Evolutionary conservation across 2,888 invertebrate species (phyloP), one percentile per base, ranked within the genome.

Genomic region (Drosophila subsilvestris): DNA sequence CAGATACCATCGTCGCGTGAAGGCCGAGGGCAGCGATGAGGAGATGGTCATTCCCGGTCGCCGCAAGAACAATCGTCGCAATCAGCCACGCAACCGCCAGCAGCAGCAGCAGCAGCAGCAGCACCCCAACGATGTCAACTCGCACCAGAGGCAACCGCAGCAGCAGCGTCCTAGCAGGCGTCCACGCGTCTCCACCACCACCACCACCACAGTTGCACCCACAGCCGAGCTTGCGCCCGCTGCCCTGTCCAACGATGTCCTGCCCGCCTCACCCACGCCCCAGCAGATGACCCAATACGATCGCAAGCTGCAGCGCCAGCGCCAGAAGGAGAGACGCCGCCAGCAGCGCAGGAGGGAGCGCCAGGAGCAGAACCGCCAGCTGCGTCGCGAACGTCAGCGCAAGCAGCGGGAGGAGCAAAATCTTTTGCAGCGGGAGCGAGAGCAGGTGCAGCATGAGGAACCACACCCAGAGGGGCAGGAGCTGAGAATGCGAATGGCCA

Each of bases 11-110:
- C 88, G 90, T 14, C 83, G 88, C 22, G 89, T 91, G 4, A 89
- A 88, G 70, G 89, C 91, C 27, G 83, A 82, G 54, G 90, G 85
- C 66, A 91, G 90, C 57, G 78, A 75, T 17, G 91, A 90, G 74
- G 88, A 86, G 53, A 91, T 91, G 78, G 48, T 79, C n/a, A 82
- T 91, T 9, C 83, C 88, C 0, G 58, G 37, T 2, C 68, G 74
- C 7, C 57, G 57, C 25, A 71, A 73, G 18, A 79, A 69, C 45
- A 54, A 5, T 27, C 76, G 79, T 17, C 76, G 79, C 1, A 67
- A 66, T n/a, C 76, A 56, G 7, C 48, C 51, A 14, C 70, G 63
- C 22, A 60, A 67, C 44, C 77, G 72, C 83, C 0, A 57, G 29
- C 4, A 57, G 74, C 18, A 54, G 25, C 25, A 3, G n/a, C 27